Base-by-base conservation (phyloP, 2,113 vertebrate species). In the Oreochromis aureus region DNA sequence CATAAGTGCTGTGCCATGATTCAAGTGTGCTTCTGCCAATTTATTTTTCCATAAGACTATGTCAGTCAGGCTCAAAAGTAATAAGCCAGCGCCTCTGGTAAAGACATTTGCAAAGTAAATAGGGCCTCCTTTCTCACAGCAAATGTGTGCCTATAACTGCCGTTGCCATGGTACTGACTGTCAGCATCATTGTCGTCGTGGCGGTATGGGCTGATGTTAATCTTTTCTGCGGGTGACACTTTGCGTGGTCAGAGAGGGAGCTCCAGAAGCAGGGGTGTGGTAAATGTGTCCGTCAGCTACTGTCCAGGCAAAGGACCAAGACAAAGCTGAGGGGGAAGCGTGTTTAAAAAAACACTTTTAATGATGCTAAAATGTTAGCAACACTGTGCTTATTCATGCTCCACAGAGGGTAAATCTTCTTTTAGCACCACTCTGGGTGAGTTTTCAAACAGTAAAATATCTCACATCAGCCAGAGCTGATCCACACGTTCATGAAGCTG, bases 41-140 rank as follows among this genome's bases (percentile, higher is more conserved):
- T 93, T 90, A 89, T 88, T 91, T 78, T 91, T 90, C 89, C 86
- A 87, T 81, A 89, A 78, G 80, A 79, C 82, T 27, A 9, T 80
- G 91, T 92, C 88, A 90, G 84, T 94, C 90, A 86, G 81, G 36
- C 89, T 86, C 82, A 46, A 69, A 88, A 83, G 86, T 89, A 93
- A 93, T 89, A 90, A 89, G 46, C 48, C 81, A 18, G 66, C 30
- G 1, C 88, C 11, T 51, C 86, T 80, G 90, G 82, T 92, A 82
- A 91, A 94, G 88, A 90, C 91, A 87, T 93, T 92, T 93, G 81
- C 81, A 90, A 93, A 93, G 87, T 91, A 93, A 95, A 95, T 90
- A 92, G 80, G 63, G 81, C 82, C 83, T 91, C 61, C 24, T 61
- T 76, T 80, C 89, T 86, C 80, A 87, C 87, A 85, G 85, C 89